phyloP scores from a whole-genome alignment of 2,113 vertebrate species.

The Ia io region DNA sequence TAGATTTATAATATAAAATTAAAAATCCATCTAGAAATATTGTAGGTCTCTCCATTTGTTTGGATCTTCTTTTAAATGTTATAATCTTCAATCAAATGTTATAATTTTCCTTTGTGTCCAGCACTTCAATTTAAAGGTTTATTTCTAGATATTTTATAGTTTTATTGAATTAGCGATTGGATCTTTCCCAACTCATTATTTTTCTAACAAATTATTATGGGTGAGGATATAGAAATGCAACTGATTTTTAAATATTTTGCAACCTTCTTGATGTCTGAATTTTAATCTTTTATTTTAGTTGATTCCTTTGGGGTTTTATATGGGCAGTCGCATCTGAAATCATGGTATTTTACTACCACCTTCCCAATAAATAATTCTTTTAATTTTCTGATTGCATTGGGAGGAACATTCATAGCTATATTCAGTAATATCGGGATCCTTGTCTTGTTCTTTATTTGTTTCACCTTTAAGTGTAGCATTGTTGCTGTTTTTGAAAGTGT shows the following conservation, averaged over 20 bases:
- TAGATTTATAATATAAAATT: background rate
- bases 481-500: background rate
- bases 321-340: background rate
- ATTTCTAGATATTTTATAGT: background rate
- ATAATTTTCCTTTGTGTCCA: background rate
- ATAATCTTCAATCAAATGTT: background rate
- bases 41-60: background rate
- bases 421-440: background rate
- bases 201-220: background rate
- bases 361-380: background rate
- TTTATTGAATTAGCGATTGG: background rate
- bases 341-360: background rate
- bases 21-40: background rate
- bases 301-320: background rate
- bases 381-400: background rate
- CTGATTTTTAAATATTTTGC: slow-evolving; percentile 1
- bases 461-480: background rate
- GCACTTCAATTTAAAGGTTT: background rate
- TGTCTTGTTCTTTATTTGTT: background rate
- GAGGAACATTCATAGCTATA: background rate
- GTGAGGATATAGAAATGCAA: background rate
- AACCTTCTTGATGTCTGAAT: background rate
- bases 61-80: background rate
- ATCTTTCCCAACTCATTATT: slow-evolving; percentile 6
- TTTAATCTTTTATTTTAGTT: background rate